These are phyloP conservation scores for Vollenhovia emeryi DNA, from an alignment of 1,140 invertebrate genomes.

Conservation along the genomic window DNA sequence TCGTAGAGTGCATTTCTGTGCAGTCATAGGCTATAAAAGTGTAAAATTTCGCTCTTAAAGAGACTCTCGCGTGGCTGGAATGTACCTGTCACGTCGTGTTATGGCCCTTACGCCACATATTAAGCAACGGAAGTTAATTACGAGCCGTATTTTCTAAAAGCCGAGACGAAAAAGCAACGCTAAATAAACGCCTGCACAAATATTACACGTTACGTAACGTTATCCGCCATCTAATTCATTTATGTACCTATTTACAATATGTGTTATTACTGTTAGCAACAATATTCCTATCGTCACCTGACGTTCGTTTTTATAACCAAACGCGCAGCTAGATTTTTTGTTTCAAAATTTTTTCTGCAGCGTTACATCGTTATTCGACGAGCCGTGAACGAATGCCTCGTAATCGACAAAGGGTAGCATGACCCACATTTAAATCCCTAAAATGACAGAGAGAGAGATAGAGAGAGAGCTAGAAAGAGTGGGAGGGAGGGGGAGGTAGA, in stretches of 20 bases:
- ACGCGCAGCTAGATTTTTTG: not conserved
- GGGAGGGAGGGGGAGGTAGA: not conserved
- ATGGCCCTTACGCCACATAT: not conserved
- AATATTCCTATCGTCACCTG: not conserved
- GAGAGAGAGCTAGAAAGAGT: constrained; percentile 3
- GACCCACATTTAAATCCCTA: constrained; percentile 63
- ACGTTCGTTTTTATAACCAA: constrained; percentile 6
- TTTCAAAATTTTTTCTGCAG: constrained; percentile 14
- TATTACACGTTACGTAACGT: not conserved
- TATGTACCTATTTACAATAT: not conserved
- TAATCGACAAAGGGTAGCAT: constrained; percentile 48
- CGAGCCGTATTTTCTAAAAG: constrained; percentile 2
- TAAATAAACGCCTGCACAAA: constrained; percentile 3
- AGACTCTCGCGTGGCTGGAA: constrained; percentile 39
- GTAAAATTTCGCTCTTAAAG: constrained; percentile 66
- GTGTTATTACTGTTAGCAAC: not conserved
- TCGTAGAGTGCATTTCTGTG: constrained; percentile 70
- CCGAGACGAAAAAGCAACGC: not conserved
- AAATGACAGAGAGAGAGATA: constrained; percentile 17
- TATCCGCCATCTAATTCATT: not conserved
- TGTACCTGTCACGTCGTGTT: not conserved
- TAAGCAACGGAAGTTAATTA: constrained; percentile 16
- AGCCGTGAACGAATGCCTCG: not conserved
- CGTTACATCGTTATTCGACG: not conserved
- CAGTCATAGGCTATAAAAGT: constrained; percentile 68